phyloP scores from a whole-genome alignment of 2,888 invertebrate genomes.

The Caradrina clavipalpis region DNA sequence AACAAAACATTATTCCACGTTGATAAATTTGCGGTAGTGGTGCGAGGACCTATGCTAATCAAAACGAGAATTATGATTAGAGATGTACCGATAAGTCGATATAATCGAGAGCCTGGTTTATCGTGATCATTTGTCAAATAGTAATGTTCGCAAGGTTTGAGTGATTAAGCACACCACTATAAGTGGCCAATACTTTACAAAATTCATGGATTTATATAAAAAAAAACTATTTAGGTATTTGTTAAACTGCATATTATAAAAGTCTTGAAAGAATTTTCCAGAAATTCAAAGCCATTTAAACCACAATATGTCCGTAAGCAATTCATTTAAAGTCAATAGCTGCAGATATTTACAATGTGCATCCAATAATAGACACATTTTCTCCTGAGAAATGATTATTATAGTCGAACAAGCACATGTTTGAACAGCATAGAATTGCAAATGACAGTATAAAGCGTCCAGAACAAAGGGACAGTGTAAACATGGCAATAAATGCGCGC shows the following conservation, averaged over 20 bases:
- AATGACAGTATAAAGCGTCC: slow-evolving; percentile 66
- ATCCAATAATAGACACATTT: slow-evolving; percentile 45
- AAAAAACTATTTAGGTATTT: neutral
- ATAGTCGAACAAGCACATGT: slow-evolving; percentile 51
- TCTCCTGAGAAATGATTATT: slow-evolving; percentile 53
- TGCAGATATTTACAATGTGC: slow-evolving; percentile 32
- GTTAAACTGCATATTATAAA: slow-evolving; percentile 1
- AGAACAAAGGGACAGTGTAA: slow-evolving; percentile 79
- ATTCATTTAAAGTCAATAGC: slow-evolving; percentile 42
- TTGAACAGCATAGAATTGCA: slow-evolving; percentile 66
- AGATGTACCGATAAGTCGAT: slow-evolving; percentile 46
- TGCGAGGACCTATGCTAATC: slow-evolving; percentile 11
- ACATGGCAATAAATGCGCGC: slow-evolving; percentile 72
- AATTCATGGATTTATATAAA: neutral
- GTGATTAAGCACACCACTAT: slow-evolving; percentile 8
- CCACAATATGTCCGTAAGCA: slow-evolving; percentile 30
- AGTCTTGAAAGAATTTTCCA: slow-evolving; percentile 9
- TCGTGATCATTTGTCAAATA: slow-evolving; percentile 16
- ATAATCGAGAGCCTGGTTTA: slow-evolving; percentile 36
- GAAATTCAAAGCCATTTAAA: slow-evolving; percentile 25
- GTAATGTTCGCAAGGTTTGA: slow-evolving; percentile 22
- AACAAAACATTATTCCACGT: neutral
- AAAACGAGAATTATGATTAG: slow-evolving; percentile 42
- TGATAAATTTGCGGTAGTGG: neutral
- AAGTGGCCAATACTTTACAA: neutral